Evolutionary conservation across 1,140 invertebrate genomes (phyloP).

Genomic region (Rhyacophila brunnea): DNA sequence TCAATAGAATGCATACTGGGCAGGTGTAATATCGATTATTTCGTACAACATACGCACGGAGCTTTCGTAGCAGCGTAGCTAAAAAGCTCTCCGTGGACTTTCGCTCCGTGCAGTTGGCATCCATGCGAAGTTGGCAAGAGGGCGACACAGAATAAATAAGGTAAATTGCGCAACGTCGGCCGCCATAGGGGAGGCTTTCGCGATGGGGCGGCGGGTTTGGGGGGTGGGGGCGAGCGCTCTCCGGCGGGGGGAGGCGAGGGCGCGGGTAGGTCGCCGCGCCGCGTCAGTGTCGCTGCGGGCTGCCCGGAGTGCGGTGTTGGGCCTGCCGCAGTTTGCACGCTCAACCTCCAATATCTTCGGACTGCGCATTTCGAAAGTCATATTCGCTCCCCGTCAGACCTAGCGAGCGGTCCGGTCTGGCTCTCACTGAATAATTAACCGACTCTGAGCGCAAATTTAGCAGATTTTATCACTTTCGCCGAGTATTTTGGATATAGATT

Average conservation of each 20-base stretch:
- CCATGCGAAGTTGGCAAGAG: no score
- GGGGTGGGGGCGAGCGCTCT: neutral
- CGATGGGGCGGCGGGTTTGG: constrained; percentile 4
- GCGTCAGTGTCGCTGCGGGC: constrained; percentile 32
- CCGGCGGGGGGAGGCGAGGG: neutral
- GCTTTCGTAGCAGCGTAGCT: no score
- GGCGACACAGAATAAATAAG: no score
- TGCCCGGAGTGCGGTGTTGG: constrained; percentile 26
- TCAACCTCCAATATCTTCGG: neutral
- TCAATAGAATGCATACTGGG: no score
- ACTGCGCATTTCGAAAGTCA: neutral
- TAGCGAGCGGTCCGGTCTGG: neutral
- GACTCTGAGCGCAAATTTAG: neutral
- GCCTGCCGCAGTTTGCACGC: constrained; percentile 12
- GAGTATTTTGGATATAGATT: no score
- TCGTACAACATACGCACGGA: no score
- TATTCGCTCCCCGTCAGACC: neutral
- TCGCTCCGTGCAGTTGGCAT: no score
- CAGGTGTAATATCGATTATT: no score
- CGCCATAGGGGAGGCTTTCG: neutral
- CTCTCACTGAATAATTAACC: neutral
- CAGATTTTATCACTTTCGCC: neutral
- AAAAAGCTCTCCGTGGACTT: no score
- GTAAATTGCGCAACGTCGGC: constrained; percentile 22
- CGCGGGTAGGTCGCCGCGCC: constrained; percentile 4